Evolutionary conservation across 1,140 invertebrate species (phyloP), one percentile per base, ranked within the genome.

Genomic region (Panagrolaimus sp.): DNA sequence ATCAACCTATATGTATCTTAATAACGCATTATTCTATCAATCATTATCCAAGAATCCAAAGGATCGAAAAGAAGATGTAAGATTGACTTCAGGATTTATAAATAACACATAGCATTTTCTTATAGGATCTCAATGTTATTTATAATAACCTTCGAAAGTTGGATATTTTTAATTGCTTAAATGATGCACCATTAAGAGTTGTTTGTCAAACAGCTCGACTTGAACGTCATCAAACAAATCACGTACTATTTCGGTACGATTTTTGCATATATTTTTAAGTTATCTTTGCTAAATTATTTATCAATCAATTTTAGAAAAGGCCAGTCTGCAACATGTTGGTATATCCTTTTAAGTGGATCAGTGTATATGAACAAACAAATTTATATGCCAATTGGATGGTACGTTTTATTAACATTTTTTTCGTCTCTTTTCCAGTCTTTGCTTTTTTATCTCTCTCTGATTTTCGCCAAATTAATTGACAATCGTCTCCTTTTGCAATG

Each of bases 281-380:
- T 20, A 27, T 73, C n/a, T n/a, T n/a, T n/a, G n/a, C n/a, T n/a
- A n/a, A n/a, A n/a, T n/a, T n/a, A n/a, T n/a, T n/a, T n/a, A n/a
- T n/a, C n/a, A n/a, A n/a, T n/a, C n/a, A n/a, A 16, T 57, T 76
- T 23, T 66, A 76, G 74, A 63, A 78, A 77, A 45, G 74, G 74
- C 1, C 74, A 76, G 57, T 65, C 75, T 20, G 74, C 74, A 14
- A 76, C 74, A n/a, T 76, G 74, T 63, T 76, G 76, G 76, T 76
- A 75, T 53, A 76, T 76, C 65, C 51, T 76, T 13, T 45, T 76
- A 14, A 75, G 70, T 57, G 74, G 74, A 14, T 76, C 74, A 16
- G 74, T 76, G 9, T 68, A 79, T 44, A 76, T 75, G 76, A 75
- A 76, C 68, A 79, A 78, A 27, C 76, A 76, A 71, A 63, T 76